A percentile compares a stretch with the other conserved stretches of the same genome.
phyloP scores from a whole-genome alignment of 2,888 invertebrate genomes.

The Camponotus fellah region DNA sequence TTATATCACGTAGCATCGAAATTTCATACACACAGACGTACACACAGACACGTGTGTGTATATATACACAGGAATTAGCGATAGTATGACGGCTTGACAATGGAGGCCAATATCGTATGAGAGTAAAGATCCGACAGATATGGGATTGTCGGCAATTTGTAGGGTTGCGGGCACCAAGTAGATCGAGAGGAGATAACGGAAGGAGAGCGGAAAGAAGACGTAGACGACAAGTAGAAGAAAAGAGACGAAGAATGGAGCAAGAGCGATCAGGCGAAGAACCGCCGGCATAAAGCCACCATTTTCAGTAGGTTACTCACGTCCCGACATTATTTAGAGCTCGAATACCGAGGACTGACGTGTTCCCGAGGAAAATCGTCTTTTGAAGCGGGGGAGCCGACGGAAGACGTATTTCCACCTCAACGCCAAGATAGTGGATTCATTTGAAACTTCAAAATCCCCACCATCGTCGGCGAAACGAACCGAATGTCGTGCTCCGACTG shows the following conservation, averaged over 20 bases:
- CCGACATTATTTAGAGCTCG: constrained; percentile 74
- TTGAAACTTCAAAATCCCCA: constrained; percentile 61
- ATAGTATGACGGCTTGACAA: constrained; percentile 42
- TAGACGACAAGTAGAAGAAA: constrained; percentile 22
- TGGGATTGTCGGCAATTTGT: constrained; percentile 73
- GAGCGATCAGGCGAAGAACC: constrained; percentile 60
- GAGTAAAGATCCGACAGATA: constrained; percentile 61
- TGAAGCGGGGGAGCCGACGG: constrained; percentile 24
- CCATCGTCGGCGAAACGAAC: constrained; percentile 43
- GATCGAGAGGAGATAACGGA: constrained; percentile 39
- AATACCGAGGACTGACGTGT: constrained; percentile 70
- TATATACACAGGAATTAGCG: constrained; percentile 57
- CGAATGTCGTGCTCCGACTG: constrained; percentile 57
- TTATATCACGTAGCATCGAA: constrained; percentile 39
- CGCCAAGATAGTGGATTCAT: constrained; percentile 65
- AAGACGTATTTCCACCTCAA: constrained; percentile 63
- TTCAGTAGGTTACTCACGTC: constrained; percentile 75
- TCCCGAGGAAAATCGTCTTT: constrained; percentile 69
- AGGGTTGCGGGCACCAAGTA: constrained; percentile 44
- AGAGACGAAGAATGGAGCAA: constrained; percentile 20
- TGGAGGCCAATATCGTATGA: constrained; percentile 52
- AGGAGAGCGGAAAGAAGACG: constrained; percentile 16
- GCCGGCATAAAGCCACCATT: constrained; percentile 63
- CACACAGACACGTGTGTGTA: not conserved
- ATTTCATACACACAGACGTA: constrained; percentile 23